A percentile compares a stretch with the other conserved stretches of the same genome.
These are phyloP conservation scores for Phrynocephalus guinanensis DNA, from an alignment of 2,797 vertebrate species.

Conservation along the genomic window DNA sequence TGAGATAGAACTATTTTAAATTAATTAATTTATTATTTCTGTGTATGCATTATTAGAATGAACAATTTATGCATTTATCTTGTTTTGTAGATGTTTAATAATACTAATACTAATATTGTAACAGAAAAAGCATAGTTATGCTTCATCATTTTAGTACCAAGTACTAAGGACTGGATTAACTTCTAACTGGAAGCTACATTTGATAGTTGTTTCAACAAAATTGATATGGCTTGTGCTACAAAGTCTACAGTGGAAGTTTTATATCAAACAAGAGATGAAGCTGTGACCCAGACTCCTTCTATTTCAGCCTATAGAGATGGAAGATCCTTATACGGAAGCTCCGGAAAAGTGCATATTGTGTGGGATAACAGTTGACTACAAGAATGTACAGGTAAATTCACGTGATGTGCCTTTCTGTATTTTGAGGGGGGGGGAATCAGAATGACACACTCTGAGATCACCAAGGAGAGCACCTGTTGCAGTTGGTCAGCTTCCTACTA, in stretches of 20 bases:
- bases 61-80: neutral
- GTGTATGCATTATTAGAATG: neutral
- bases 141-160: neutral
- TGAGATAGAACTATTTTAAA: no score
- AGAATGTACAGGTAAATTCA: conserved; percentile 89
- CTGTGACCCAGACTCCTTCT: neutral
- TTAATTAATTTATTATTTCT: no score
- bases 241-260: neutral
- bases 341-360: conserved; percentile 88
- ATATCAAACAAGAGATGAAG: neutral
- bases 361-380: conserved; percentile 86
- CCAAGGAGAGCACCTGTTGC: neutral
- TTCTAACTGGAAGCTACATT: neutral
- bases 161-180: neutral
- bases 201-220: neutral
- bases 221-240: neutral
- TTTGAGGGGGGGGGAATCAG: no score
- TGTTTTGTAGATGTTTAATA: no score
- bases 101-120: no score
- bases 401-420: neutral
- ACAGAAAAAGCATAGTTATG: neutral
- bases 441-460: neutral
- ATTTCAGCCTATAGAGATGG: conserved; percentile 85
- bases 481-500: neutral
- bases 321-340: conserved; percentile 89